Percentiles rank a stretch among this genome's conserved stretches.
Evolutionary conservation across 2,113 vertebrate species (phyloP).

Genomic region (Limanda limanda): DNA sequence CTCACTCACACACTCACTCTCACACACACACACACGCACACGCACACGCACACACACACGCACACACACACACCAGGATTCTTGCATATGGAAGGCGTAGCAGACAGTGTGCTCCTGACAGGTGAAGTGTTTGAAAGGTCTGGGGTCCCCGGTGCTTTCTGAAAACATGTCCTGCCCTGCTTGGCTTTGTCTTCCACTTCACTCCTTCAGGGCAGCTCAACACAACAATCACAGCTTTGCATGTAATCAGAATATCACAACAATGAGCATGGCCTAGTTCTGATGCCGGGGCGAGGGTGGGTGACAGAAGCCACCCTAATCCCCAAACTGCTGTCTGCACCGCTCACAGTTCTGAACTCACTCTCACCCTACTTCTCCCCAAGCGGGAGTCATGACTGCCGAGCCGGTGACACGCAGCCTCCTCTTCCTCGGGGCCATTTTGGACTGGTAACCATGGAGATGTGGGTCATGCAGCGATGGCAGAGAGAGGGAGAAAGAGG

Average conservation of each 20-base stretch:
- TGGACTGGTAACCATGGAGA: slow-evolving; percentile 88
- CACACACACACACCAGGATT: too few relatives aligned
- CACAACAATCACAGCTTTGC: slow-evolving; percentile 67
- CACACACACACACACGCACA: too few relatives aligned
- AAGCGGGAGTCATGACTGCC: slow-evolving; percentile 41
- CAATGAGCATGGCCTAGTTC: slow-evolving; percentile 73
- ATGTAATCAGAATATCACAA: slow-evolving; percentile 71
- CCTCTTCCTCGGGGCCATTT: slow-evolving; percentile 67
- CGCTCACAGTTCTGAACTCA: slow-evolving; percentile 20
- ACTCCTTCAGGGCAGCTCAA: slow-evolving; percentile 56
- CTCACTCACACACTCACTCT: too few relatives aligned
- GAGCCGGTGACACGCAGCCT: slow-evolving; percentile 23
- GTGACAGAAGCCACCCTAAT: slow-evolving; percentile 66
- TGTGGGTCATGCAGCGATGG: slow-evolving; percentile 87
- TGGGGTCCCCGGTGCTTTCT: slow-evolving; percentile 14
- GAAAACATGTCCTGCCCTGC: slow-evolving; percentile 28
- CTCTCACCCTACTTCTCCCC: slow-evolving; percentile 44
- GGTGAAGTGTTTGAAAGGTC: slow-evolving; percentile 22
- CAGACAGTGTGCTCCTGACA: neutral
- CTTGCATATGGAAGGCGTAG: too few relatives aligned
- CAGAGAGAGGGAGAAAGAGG: slow-evolving; percentile 78
- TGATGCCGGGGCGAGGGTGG: slow-evolving; percentile 37
- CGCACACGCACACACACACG: too few relatives aligned
- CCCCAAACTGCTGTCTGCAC: slow-evolving; percentile 49
- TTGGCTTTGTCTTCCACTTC: slow-evolving; percentile 57